Evolutionary conservation across 2,888 invertebrate species (phyloP), one percentile per base, ranked within the genome.

Genomic region (Morinoia aosen): DNA sequence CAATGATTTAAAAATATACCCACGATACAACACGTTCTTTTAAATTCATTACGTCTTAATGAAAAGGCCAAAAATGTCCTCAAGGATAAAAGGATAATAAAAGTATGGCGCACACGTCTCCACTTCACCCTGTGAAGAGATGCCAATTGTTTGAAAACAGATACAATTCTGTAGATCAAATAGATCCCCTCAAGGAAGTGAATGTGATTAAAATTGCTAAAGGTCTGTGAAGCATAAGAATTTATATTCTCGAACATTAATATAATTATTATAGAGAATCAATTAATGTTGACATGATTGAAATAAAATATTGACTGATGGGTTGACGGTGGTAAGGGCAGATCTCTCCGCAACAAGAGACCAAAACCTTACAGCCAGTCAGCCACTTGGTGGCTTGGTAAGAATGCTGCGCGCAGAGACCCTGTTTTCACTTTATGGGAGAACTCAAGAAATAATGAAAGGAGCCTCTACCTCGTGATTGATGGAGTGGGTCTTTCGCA

Each of bases 141-240:
- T 93, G 93, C 93, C 93, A 93, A 93, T 93, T 93, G 93, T 93
- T 39, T 93, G 57, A 93, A 93, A 93, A 93, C 57, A 93, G 93
- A 93, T 93, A 93, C 57, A 57, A 57, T 57, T 90, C 90, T 19
- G 39, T 90, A 76, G 19, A 76, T 19, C 33, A 76, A 76, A 2
- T 90, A 40, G 48, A 40, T 90, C 4, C 40, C 2, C 40, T 90
- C 14, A 40, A 12, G 90, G 39, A 90, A 48, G 12, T 19, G 39
- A 90, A 90, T 90, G 40, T 10, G 40, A 16, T 40, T 48, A 40
- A 90, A 19, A 48, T 40, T 12, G 2, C 40, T 48, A 1, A 40
- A 40, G 39, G 39, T 48, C 1, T 4, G 48, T 90, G 3, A 19
- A 40, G 40, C 39, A 33, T 19, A 40, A 10, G 14, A 90, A 39